phyloP scores from a whole-genome alignment of 1,140 invertebrate species.

The Drosophila azteca region DNA sequence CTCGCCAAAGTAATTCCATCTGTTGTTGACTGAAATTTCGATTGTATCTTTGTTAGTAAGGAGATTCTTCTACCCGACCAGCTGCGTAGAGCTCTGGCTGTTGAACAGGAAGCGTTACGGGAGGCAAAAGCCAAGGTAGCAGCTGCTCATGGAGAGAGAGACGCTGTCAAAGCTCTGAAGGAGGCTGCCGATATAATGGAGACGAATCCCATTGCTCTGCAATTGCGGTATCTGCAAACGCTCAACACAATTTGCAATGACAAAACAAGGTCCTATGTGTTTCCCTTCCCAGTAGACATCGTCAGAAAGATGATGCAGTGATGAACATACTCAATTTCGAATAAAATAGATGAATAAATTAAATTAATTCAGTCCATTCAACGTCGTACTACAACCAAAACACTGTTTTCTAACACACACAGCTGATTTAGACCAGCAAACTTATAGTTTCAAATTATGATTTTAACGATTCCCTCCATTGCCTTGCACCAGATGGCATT shows the following conservation, averaged over 20 bases:
- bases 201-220: conserved; percentile 91
- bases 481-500: too few relatives aligned
- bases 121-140: conserved; percentile 90
- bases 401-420: too few relatives aligned
- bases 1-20: too few relatives aligned
- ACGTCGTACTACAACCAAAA: too few relatives aligned
- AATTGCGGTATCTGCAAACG: conserved; percentile 85
- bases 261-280: conserved; percentile 55
- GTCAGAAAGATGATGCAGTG: conserved; percentile 49
- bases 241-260: conserved; percentile 90
- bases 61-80: conserved; percentile 93
- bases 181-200: conserved; percentile 95
- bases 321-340: neutral
- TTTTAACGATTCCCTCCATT: too few relatives aligned
- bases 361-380: too few relatives aligned
- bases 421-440: too few relatives aligned
- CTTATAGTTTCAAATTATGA: too few relatives aligned
- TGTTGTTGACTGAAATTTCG: too few relatives aligned
- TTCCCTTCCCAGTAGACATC: conserved; percentile 63
- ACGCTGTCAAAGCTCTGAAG: conserved; percentile 93
- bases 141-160: conserved; percentile 92
- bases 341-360: neutral
- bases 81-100: conserved; percentile 93
- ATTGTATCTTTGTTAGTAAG: conserved; percentile 86
- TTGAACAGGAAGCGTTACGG: conserved; percentile 92